Percentiles rank a stretch among this genome's conserved stretches.
Conservation (phyloP, 1,140 invertebrate species). For the Zaprionus inermis region DNA sequence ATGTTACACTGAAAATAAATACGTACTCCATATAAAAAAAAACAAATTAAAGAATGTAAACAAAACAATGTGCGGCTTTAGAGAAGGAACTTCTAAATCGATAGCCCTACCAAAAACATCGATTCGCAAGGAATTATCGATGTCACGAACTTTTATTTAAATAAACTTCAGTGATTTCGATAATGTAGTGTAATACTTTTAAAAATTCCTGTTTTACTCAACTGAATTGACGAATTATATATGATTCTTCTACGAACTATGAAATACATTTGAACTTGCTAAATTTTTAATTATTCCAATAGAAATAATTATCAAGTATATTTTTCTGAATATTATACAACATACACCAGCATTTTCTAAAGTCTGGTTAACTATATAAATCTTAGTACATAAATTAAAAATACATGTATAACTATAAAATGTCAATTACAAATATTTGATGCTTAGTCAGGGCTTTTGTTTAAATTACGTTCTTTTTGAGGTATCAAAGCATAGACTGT, state of each 20-base stretch:
- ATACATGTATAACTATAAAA: neutral
- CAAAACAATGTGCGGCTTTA: slow-evolving; percentile 5
- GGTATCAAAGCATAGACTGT: slow-evolving; percentile 44
- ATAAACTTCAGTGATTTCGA: neutral
- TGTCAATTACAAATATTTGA: neutral
- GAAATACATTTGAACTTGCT: too few relatives aligned
- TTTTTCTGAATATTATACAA: neutral
- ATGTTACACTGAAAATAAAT: slow-evolving; percentile 22
- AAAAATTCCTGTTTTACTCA: neutral
- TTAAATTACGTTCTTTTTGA: slow-evolving; percentile 33
- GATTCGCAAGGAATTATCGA: neutral
- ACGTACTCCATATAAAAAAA: slow-evolving; percentile 12
- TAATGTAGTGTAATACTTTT: neutral
- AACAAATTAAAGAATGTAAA: slow-evolving; percentile 41
- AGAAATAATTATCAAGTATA: neutral
- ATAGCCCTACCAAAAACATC: neutral
- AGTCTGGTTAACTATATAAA: neutral
- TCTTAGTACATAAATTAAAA: too few relatives aligned
- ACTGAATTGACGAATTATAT: too few relatives aligned
- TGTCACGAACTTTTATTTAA: neutral
- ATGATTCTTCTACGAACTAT: too few relatives aligned
- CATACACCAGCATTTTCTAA: neutral
- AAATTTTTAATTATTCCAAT: too few relatives aligned
- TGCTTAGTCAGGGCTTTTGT: neutral
- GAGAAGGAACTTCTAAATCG: neutral